Base-by-base conservation (phyloP, 1,140 invertebrate genomes). In the Samia ricini region DNA sequence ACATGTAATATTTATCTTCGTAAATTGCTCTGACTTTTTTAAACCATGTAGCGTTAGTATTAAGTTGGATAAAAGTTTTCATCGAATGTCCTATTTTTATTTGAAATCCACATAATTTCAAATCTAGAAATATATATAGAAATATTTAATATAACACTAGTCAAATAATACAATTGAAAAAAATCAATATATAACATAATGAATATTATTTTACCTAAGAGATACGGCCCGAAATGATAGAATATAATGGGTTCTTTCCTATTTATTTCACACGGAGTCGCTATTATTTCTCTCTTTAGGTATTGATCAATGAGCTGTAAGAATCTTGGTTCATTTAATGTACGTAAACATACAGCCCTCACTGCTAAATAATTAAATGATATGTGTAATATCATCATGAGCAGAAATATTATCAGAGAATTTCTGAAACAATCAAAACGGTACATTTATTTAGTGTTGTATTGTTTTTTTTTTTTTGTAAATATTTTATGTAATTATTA, bases 351-450 rank as follows among this genome's bases (percentile, higher is more conserved):
- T 67, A 94, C 84, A 4, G 95, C 90, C 69, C 92, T 93, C 0
- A 99, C 96, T 7, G 97, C 97, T 66, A 92, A 91, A 77, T 97
- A 97, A 91, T 99, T 99, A 4, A 96, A 94, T 79, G 93, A 93
- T 1, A 99, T 89, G 91, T 99, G 98, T 20, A 97, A 72, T 21
- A 91, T 69, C n/a, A 96, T 96, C 73, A 98, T 94, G 0, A 95
- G 1, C 10, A 65, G 51, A 52, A 84, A 84, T 55, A 86, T 63
- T 2, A 66, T 23, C 0, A 79, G 33, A 1, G 73, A 74, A 48
- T 72, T 76, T 20, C 81, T 86, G 77, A 24, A 82, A 81, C 22
- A 26, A 60, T 22, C 15, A 63, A 94, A 95, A 76, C 64, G 90
- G 91, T 70, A 4, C 3, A 26, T 8, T 50, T 50, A 50, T 10